Evolutionary conservation across 2,113 vertebrate genomes (phyloP), one percentile per base, ranked within the genome.

Genomic region (Phyllostomus hastatus): DNA sequence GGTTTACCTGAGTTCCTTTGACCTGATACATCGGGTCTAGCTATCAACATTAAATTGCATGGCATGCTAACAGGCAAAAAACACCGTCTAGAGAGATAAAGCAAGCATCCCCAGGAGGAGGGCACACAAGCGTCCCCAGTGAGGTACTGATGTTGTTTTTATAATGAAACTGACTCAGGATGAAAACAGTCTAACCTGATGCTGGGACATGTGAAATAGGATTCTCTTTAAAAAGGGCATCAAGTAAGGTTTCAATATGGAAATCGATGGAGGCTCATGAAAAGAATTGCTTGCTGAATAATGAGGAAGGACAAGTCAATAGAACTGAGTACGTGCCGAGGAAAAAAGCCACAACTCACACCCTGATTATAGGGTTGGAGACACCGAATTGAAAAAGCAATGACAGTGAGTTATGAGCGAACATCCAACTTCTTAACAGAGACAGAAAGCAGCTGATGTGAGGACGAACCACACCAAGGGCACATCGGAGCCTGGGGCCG

Each of bases 181-280:
- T 9, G 38, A 67, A 69, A 66, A 70, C 4, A 4, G n/a, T 38
- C 64, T 87, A 4, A 69, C 22, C 67, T 17, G 76, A 54, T 26
- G 46, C 2, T 11, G 24, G 12, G 7, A 69, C 38, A 38, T 11
- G 0, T 59, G 87, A 48, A 72, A 84, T 10, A 57, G 85, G 61
- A 46, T 64, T 92, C 90, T 69, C 6, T 2, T 33, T 38, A 67
- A 48, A 86, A 66, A 73, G 48, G 17, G 7, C 43, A 66, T 28
- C 19, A 31, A 52, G 54, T 79, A 82, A 12, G 61, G 38, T 69
- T 92, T 82, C 96, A 31, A 38, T 59, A 64, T 59, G 79, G 86
- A 92, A 95, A 95, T 96, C 97, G 35, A 90, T 94, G 38, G 90
- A 19, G 0, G 31, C 92, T 76, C 80, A 19, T 92, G 92, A 38